A percentile compares a stretch with the other conserved stretches of the same genome.
phyloP scores from a whole-genome alignment of 2,888 invertebrate genomes.

The Leuctra nigra region DNA sequence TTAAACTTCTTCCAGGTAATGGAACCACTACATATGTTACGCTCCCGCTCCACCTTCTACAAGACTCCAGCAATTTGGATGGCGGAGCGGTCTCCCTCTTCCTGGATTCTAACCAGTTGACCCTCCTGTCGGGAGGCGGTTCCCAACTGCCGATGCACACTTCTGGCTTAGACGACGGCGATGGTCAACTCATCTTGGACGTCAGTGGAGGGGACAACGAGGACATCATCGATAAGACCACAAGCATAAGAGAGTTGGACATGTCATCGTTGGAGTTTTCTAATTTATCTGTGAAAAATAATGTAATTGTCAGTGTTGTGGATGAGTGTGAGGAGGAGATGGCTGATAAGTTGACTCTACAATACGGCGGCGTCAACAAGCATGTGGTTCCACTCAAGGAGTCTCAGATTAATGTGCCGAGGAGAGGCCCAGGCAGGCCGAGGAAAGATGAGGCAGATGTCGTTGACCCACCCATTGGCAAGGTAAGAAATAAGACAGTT shows the following conservation, averaged over 20 bases:
- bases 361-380: neutral
- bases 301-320: slow-evolving; percentile 6
- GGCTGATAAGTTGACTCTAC: neutral
- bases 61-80: slow-evolving; percentile 23
- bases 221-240: neutral
- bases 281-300: slow-evolving; percentile 1
- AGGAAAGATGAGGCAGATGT: slow-evolving; percentile 25
- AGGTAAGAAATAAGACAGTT: slow-evolving; percentile 21
- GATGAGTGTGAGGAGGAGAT: neutral
- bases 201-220: slow-evolving; percentile 3
- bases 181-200: slow-evolving; percentile 11
- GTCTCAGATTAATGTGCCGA: neutral
- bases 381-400: neutral
- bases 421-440: slow-evolving; percentile 28
- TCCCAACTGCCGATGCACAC: slow-evolving; percentile 14
- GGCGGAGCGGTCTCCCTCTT: slow-evolving; percentile 8
- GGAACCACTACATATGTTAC: slow-evolving; percentile 22
- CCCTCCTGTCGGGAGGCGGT: slow-evolving; percentile 11
- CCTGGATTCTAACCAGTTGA: slow-evolving; percentile 13
- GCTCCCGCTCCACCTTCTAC: slow-evolving; percentile 26
- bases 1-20: slow-evolving; percentile 10
- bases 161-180: slow-evolving; percentile 5
- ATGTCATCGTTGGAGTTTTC: slow-evolving; percentile 21
- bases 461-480: slow-evolving; percentile 29
- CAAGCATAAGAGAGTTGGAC: slow-evolving; percentile 14